Base-by-base conservation (phyloP, 2,113 vertebrate species). In the Siniperca chuatsi region DNA sequence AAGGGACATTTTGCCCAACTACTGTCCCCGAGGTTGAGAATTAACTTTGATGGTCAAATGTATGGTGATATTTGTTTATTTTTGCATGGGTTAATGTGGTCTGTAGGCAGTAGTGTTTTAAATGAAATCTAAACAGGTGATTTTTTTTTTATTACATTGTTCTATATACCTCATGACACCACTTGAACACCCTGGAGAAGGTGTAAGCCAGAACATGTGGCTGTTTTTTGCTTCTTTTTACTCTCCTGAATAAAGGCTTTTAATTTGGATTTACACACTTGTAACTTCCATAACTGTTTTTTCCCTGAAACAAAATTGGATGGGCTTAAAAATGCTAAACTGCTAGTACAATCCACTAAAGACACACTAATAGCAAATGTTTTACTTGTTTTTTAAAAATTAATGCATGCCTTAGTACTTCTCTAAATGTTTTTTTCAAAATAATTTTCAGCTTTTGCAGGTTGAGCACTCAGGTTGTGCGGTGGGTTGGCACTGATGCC, bases 401-500 rank as follows among this genome's bases (percentile, higher is more conserved):
- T 0, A 25, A 57, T 78, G 2, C 6, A 16, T 44, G 21, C 4
- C 5, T 55, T 40, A 21, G 20, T 1, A 25, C 13, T 48, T 6
- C 35, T 18, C 16, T 33, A n/a, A 64, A 55, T 35, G n/a, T 12
- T 21, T 37, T 37, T 16, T 29, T 60, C 35, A 25, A 35, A 25
- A 67, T 40, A 0, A 48, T 71, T 42, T 57, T 40, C 54, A 64
- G 65, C 64, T 35, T 65, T 15, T 76, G 86, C 85, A 86, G 81
- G 65, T 75, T 74, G 67, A 84, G 64, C 44, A 37, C 20, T 66
- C 35, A 60, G 69, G 60, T 48, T 62, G 69, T 75, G 71, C 25
- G 20, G 57, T 37, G 44, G 3, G 13, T 48, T 81, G 78, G 58
- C 82, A 23, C 78, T 10, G 74, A 68, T 42, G 61, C 55, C 67